Percentiles rank a stretch among this genome's conserved stretches.
These are phyloP conservation scores for Drosophila serrata DNA, from an alignment of 1,140 invertebrate species.

Conservation along the genomic window DNA sequence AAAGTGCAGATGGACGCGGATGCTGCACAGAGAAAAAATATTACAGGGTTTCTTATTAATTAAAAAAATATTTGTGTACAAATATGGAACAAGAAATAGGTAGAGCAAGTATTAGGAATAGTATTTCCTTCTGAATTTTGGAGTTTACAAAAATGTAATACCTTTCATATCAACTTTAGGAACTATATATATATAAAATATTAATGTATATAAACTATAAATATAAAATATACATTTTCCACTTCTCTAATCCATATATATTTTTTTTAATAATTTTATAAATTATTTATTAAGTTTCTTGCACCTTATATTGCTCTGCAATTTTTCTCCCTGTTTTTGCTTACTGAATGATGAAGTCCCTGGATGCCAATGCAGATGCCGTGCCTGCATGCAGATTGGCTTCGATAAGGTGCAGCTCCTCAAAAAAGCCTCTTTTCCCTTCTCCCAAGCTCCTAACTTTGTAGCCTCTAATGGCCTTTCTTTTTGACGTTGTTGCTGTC, in stretches of 20 bases:
- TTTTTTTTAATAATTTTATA: not conserved
- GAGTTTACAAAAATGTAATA: not conserved
- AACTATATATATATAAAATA: not conserved
- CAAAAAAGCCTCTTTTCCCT: not conserved
- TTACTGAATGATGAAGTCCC: slow-evolving; percentile 24
- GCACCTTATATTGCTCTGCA: not conserved
- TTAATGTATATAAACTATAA: not conserved
- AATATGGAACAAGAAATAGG: not conserved
- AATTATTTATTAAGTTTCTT: not conserved
- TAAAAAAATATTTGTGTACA: not conserved
- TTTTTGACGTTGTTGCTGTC: slow-evolving; percentile 70
- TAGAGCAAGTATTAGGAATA: not conserved
- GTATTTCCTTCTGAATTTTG: not conserved
- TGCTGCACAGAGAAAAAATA: slow-evolving; percentile 16
- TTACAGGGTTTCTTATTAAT: not conserved
- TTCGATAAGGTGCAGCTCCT: slow-evolving; percentile 47
- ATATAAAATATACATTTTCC: not conserved
- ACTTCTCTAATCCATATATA: too few species aligned
- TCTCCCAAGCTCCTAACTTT: slow-evolving; percentile 5
- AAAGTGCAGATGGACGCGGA: slow-evolving; percentile 41
- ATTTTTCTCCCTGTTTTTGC: not conserved
- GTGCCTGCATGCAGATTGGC: slow-evolving; percentile 56
- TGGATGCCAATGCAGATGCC: slow-evolving; percentile 39
- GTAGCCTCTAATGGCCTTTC: slow-evolving; percentile 70
- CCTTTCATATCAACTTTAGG: not conserved